Evolutionary conservation across 2,797 vertebrate genomes (phyloP), one percentile per base, ranked within the genome.

Genomic region (Avahi laniger): DNA sequence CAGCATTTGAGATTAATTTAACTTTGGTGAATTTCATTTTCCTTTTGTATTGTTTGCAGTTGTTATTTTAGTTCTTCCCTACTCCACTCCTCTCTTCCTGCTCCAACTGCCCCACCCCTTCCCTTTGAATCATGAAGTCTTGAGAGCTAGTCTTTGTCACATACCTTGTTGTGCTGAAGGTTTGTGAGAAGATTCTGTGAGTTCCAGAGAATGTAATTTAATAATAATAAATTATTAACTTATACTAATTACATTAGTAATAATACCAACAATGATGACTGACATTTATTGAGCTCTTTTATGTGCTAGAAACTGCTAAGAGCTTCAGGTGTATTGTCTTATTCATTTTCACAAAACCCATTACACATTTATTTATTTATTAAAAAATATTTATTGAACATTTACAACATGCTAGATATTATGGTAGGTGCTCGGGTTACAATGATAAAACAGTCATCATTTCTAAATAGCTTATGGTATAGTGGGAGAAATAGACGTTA

Each of bases 401-500:
- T 17, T 82, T 92, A 12, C 17, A 46, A 48, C 52, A 2, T 63
- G 33, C 35, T 86, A 79, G 28, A 61, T 67, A 48, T 5, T 70
- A 7, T 91, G n/a, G 22, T 43, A 35, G 8, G 24, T 90, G 46
- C 43, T 91, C 57, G 24, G 38, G 48, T 54, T 89, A 94, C 24
- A 81, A 26, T 30, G 28, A 89, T 84, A 57, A 90, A 73, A 91
- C 70, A 46, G 7, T 73, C n/a, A 41, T 38, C 18, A 26, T 88
- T 20, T 50, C 3, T 46, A 15, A 46, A 86, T 9, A 79, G 30
- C 50, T 83, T 83, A 75, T 26, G 7, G 18, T 82, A 38, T 26
- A 94, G n/a, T 33, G 65, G 35, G 65, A 93, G 57, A 85, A 97
- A 89, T 20, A 73, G 41, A 91, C 22, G 48, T 92, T 89, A 93